Conservation (phyloP, 2,888 invertebrate genomes). For the Junonia oenone region DNA sequence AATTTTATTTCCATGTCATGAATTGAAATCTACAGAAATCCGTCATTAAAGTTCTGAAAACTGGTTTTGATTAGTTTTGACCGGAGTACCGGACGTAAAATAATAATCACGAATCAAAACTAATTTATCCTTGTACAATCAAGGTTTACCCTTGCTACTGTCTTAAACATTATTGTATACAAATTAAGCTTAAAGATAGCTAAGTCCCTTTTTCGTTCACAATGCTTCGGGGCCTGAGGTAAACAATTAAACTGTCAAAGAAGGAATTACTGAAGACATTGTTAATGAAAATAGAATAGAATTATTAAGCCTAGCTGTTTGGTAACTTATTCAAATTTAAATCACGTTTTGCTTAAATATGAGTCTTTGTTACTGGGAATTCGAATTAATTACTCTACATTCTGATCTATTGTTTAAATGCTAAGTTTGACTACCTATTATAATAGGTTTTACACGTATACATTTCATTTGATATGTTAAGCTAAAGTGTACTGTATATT, state of each 20-base stretch:
- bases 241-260: slow-evolving; percentile 16
- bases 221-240: slow-evolving; percentile 6
- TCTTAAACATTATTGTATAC: slow-evolving; percentile 4
- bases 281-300: slow-evolving; percentile 15
- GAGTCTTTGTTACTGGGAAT: background rate
- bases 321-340: slow-evolving; percentile 7
- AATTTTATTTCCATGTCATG: no score
- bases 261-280: slow-evolving; percentile 13
- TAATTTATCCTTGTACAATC: no score
- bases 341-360: background rate
- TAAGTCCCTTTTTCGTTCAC: background rate
- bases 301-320: slow-evolving; percentile 10
- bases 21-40: no score
- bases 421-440: no score
- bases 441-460: no score
- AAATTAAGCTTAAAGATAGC: background rate
- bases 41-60: no score
- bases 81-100: no score
- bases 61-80: no score
- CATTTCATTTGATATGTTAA: no score
- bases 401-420: no score
- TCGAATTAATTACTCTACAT: background rate
- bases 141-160: background rate
- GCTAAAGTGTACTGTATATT: no score
- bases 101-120: no score